phyloP scores from a whole-genome alignment of 1,140 invertebrate species.

The Anastrepha obliqua region DNA sequence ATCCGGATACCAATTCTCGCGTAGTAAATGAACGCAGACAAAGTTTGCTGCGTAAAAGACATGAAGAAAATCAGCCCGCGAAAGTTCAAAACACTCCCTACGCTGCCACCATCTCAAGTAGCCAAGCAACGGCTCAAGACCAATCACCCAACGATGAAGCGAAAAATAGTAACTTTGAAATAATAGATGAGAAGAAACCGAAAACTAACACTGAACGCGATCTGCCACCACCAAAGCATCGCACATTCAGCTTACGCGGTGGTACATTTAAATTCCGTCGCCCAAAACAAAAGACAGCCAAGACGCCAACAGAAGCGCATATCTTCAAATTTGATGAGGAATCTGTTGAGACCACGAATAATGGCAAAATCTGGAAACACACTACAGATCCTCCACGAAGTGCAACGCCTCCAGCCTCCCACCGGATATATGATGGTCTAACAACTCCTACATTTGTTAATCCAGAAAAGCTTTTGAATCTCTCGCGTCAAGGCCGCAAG shows the following conservation, averaged over 20 bases:
- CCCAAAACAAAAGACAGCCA: constrained; percentile 60
- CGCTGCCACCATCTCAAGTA: neutral
- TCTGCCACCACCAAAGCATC: constrained; percentile 55
- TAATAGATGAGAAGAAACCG: constrained; percentile 67
- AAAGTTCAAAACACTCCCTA: neutral
- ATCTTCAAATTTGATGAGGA: constrained; percentile 71
- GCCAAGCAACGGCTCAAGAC: constrained; percentile 39
- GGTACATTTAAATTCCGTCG: constrained; percentile 70
- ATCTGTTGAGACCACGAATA: constrained; percentile 61
- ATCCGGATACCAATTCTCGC: constrained; percentile 69
- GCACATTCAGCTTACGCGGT: constrained; percentile 58
- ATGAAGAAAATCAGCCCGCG: neutral
- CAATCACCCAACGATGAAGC: constrained; percentile 42
- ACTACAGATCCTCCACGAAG: neutral
- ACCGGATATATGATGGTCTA: constrained; percentile 19
- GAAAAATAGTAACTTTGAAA: constrained; percentile 64
- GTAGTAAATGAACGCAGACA: constrained; percentile 69
- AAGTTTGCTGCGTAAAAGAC: constrained; percentile 64
- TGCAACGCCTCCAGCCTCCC: neutral
- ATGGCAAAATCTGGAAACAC: neutral
- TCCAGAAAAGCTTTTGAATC: constrained; percentile 65
- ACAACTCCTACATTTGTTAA: constrained; percentile 60
- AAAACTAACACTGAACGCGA: constrained; percentile 56
- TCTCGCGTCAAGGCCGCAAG: constrained; percentile 70
- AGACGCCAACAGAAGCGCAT: constrained; percentile 58